Evolutionary conservation across 2,113 vertebrate species (phyloP).

Genomic region (Pimephales promelas): DNA sequence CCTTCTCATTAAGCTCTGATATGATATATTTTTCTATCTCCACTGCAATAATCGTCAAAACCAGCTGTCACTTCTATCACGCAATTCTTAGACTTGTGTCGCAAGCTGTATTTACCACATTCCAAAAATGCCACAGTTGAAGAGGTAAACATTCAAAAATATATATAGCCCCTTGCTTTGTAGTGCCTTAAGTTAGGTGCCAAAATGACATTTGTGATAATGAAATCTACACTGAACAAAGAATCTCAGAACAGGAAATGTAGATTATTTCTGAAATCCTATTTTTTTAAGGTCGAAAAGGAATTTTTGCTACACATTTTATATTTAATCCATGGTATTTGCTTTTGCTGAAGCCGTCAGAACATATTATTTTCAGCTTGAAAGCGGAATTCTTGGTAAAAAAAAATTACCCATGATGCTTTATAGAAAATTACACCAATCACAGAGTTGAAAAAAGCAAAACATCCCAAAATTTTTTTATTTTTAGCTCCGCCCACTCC

Average conservation of each 20-base stretch:
- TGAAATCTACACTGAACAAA: background rate
- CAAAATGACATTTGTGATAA: background rate
- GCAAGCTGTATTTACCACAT: constrained; percentile 10
- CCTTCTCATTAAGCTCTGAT: background rate
- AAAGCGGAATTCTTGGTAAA: too few relatives aligned
- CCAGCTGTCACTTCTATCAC: background rate
- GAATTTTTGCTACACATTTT: background rate
- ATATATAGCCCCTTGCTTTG: background rate
- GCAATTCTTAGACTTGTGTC: background rate
- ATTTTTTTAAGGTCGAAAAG: background rate
- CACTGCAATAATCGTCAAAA: background rate
- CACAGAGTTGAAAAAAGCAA: too few relatives aligned
- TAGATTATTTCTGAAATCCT: background rate
- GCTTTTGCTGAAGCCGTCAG: too few relatives aligned
- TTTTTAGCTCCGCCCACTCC: too few relatives aligned
- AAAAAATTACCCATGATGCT: too few relatives aligned
- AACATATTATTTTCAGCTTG: too few relatives aligned
- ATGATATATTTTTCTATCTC: background rate
- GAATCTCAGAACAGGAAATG: background rate
- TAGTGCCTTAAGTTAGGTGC: background rate
- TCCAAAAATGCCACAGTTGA: background rate
- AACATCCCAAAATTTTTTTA: too few relatives aligned
- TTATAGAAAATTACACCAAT: too few relatives aligned
- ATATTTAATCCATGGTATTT: too few relatives aligned
- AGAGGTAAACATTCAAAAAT: background rate